A percentile compares a stretch with the other conserved stretches of the same genome.
Conservation (phyloP, 35 echinoderm and acorn worm species). For the Lytechinus variegatus region DNA sequence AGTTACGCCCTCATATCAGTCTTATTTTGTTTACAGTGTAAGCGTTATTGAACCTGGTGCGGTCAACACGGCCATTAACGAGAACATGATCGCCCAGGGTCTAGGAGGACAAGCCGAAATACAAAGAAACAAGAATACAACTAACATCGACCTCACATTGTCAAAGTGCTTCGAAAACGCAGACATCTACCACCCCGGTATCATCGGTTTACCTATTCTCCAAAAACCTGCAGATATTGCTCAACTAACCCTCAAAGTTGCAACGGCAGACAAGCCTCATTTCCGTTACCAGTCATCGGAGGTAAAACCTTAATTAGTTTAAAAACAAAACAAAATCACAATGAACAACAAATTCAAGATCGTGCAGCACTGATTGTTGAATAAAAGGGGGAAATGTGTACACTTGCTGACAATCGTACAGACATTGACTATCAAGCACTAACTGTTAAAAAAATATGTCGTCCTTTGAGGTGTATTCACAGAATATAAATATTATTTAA, state of each 20-base stretch:
- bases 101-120: neutral
- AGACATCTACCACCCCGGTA: neutral
- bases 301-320: neutral
- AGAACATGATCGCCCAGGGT: slow-evolving; percentile 13
- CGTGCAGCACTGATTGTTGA: too few species aligned
- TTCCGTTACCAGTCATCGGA: slow-evolving; percentile 31
- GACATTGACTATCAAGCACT: too few species aligned
- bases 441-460: too few species aligned
- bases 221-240: neutral
- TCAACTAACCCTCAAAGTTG: neutral
- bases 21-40: neutral
- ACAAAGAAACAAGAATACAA: neutral
- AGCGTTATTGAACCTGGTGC: slow-evolving; percentile 21
- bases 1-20: neutral
- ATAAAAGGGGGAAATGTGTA: too few species aligned
- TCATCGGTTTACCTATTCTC: neutral
- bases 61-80: slow-evolving; percentile 24
- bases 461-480: too few species aligned
- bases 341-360: too few species aligned
- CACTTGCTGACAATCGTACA: too few species aligned
- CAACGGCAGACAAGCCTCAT: neutral
- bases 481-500: too few species aligned
- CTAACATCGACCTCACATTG: neutral
- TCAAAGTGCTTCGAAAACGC: neutral
- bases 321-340: too few species aligned